phyloP scores from a whole-genome alignment of 2,888 invertebrate species.

The Clunio marinus region DNA sequence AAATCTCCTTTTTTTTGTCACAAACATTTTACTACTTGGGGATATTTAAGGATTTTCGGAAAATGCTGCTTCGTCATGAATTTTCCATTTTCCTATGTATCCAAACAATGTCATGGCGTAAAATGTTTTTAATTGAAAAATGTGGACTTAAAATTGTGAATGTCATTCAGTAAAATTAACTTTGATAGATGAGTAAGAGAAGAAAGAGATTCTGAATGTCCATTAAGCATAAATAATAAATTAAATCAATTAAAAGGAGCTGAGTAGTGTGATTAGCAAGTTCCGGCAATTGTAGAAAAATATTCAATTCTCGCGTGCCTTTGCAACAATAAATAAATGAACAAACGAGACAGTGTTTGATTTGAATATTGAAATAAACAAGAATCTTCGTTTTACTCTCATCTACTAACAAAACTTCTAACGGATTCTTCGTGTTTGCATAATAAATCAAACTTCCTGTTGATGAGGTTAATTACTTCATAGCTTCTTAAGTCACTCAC shows the following conservation, averaged over 20 bases:
- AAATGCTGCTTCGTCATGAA: slow-evolving; percentile 35
- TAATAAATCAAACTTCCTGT: slow-evolving; percentile 38
- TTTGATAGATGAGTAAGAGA: too few species aligned
- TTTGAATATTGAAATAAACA: slow-evolving; percentile 22
- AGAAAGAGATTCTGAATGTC: too few species aligned
- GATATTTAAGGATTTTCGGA: background rate
- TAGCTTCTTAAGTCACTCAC: slow-evolving; percentile 30
- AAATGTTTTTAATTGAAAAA: slow-evolving; percentile 36
- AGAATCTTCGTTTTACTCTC: slow-evolving; percentile 17
- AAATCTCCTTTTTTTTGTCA: background rate
- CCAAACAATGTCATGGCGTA: background rate
- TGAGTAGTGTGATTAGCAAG: too few species aligned
- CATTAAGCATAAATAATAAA: too few species aligned
- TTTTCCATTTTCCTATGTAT: slow-evolving; percentile 24
- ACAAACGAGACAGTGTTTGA: too few species aligned
- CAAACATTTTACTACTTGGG: background rate
- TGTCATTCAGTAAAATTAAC: too few species aligned
- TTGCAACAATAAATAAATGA: too few species aligned
- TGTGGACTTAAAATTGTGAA: too few species aligned
- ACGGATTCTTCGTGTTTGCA: slow-evolving; percentile 25
- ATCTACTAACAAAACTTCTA: slow-evolving; percentile 5
- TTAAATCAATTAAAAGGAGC: too few species aligned
- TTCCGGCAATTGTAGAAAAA: too few species aligned
- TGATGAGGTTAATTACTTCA: slow-evolving; percentile 38
- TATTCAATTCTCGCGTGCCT: too few species aligned